These are phyloP conservation scores for Amphipoea lucens DNA, from an alignment of 2,888 invertebrate genomes.

Conservation along the genomic window DNA sequence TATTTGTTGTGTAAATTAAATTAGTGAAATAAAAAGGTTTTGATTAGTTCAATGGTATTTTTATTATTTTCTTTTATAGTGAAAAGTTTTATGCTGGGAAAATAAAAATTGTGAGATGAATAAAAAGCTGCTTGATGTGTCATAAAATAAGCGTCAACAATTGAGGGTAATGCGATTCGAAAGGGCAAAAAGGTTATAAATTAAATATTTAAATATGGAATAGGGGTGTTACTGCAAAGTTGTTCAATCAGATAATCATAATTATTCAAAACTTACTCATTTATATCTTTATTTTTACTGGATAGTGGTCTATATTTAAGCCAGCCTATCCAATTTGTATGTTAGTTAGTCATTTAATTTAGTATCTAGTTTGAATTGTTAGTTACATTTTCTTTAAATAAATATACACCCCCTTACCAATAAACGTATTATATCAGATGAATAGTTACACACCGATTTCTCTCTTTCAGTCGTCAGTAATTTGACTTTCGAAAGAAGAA, in stretches of 20 bases:
- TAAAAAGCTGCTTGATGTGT: constrained; percentile 24
- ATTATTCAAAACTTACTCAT: neutral
- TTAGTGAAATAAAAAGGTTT: constrained; percentile 42
- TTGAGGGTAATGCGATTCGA: constrained; percentile 17
- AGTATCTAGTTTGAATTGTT: too few species aligned
- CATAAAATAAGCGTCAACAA: constrained; percentile 41
- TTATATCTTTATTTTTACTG: too few species aligned
- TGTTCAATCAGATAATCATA: neutral
- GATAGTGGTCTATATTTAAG: too few species aligned
- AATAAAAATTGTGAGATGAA: constrained; percentile 29
- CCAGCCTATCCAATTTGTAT: neutral
- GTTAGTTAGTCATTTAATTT: too few species aligned
- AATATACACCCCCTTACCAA: too few species aligned
- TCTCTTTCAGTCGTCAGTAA: too few species aligned
- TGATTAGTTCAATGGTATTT: constrained; percentile 48
- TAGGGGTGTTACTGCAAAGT: neutral
- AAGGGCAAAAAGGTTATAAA: constrained; percentile 29
- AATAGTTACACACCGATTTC: too few species aligned
- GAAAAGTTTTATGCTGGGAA: constrained; percentile 25
- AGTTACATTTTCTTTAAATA: too few species aligned
- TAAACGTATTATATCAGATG: too few species aligned
- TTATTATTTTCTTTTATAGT: constrained; percentile 42
- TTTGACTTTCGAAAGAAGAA: too few species aligned
- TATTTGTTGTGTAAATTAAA: constrained; percentile 50
- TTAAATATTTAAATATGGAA: neutral